A percentile compares a stretch with the other conserved stretches of the same genome.
Conservation (phyloP, 35 echinoderm and acorn worm species). For the Hemicentrotus pulcherrimus region DNA sequence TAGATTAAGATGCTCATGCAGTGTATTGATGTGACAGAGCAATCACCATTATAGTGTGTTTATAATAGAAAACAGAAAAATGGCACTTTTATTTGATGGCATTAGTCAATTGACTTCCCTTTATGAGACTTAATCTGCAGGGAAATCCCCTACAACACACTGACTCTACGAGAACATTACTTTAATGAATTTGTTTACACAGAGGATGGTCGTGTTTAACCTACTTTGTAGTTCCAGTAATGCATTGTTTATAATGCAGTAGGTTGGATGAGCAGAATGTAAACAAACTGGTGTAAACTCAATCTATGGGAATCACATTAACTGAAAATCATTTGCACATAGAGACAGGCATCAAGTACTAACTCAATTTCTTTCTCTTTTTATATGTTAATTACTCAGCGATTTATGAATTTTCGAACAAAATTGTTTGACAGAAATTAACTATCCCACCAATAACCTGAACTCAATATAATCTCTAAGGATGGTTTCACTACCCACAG, state of each 20-base stretch:
- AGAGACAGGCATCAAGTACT: too few relatives aligned
- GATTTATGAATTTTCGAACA: too few relatives aligned
- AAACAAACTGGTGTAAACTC: neutral
- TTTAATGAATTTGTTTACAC: neutral
- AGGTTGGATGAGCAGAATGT: neutral
- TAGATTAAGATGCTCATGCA: neutral
- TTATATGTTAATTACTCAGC: too few relatives aligned
- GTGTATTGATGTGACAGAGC: neutral
- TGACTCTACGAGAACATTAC: neutral
- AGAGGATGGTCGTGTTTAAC: neutral
- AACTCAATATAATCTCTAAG: too few relatives aligned
- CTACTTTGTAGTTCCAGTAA: neutral
- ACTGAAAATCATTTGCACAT: neutral
- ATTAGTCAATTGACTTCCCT: neutral
- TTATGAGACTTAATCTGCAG: neutral
- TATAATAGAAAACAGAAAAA: neutral
- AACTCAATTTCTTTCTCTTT: too few relatives aligned
- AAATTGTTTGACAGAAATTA: too few relatives aligned
- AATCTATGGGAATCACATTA: neutral
- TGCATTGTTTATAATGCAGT: neutral
- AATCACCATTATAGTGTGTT: neutral
- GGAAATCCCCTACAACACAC: neutral
- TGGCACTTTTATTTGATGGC: neutral
- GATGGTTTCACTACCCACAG: too few relatives aligned
- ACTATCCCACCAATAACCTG: too few relatives aligned